Evolutionary conservation across 2,113 vertebrate species (phyloP).

Genomic region (Amphiprion percula): DNA sequence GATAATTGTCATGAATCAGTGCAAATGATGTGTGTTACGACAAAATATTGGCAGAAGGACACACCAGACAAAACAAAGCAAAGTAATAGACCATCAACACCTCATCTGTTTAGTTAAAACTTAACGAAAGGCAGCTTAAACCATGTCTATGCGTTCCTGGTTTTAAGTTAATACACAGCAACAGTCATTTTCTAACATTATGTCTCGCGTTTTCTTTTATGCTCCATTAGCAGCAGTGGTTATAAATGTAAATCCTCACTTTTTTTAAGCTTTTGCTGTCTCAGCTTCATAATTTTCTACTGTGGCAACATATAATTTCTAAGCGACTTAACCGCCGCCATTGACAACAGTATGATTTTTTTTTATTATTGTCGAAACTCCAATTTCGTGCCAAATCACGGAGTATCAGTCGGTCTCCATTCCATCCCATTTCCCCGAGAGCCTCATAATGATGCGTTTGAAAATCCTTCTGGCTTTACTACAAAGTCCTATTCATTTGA

Average conservation of each 20-base stretch:
- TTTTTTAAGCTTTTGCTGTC: background rate
- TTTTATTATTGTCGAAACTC: constrained; percentile 31
- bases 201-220: background rate
- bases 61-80: constrained; percentile 9
- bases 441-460: constrained; percentile 41
- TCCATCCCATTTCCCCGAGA: constrained; percentile 35
- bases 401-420: constrained; percentile 28
- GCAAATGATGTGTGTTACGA: constrained; percentile 36
- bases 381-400: constrained; percentile 25
- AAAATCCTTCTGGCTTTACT: constrained; percentile 62
- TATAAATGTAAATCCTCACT: constrained; percentile 30
- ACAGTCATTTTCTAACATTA: background rate
- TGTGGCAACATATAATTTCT: constrained; percentile 7
- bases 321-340: constrained; percentile 12
- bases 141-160: background rate
- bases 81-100: background rate
- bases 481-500: constrained; percentile 57
- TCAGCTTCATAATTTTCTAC: constrained; percentile 4
- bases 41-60: constrained; percentile 29
- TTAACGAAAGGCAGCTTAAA: background rate
- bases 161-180: background rate
- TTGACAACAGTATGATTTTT: constrained; percentile 15
- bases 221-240: constrained; percentile 2
- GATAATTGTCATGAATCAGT: constrained; percentile 59
- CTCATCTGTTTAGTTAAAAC: background rate